A percentile compares a stretch with the other conserved stretches of the same genome.
phyloP scores from a whole-genome alignment of 2,888 invertebrate genomes.

The Spatulosminthurus flaviceps region DNA sequence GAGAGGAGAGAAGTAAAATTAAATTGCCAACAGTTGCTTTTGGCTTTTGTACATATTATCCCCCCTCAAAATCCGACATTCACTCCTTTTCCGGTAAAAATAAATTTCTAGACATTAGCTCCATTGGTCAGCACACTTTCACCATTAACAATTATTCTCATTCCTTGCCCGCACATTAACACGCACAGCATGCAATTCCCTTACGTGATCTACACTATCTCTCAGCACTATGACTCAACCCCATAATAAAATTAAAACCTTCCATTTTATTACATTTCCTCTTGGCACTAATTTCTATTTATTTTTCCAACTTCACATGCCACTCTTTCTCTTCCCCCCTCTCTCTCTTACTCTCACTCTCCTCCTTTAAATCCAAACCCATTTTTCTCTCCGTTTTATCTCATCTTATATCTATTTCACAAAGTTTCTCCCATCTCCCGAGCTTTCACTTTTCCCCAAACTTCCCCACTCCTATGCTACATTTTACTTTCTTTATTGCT shows the following conservation, averaged over 20 bases:
- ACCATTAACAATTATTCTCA: conserved; percentile 38
- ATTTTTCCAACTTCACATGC: too few species aligned
- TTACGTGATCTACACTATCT: not conserved
- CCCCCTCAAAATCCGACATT: not conserved
- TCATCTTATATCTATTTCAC: too few species aligned
- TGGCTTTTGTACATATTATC: not conserved
- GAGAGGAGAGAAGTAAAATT: conserved; percentile 14
- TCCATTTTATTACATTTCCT: conserved; percentile 21
- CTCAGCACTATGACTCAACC: not conserved
- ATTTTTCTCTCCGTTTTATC: too few species aligned
- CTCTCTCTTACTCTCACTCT: too few species aligned
- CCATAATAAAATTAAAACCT: conserved; percentile 20
- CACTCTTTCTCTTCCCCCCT: too few species aligned
- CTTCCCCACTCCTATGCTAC: too few species aligned
- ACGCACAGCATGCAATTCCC: conserved; percentile 32
- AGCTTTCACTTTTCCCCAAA: too few species aligned
- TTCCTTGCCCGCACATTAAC: conserved; percentile 27
- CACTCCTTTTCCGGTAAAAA: conserved; percentile 21
- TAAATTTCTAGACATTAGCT: conserved; percentile 26
- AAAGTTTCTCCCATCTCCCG: too few species aligned
- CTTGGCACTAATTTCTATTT: too few species aligned
- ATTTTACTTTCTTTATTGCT: too few species aligned
- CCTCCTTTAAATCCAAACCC: too few species aligned
- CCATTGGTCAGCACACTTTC: conserved; percentile 3
- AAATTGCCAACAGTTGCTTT: conserved; percentile 34